Base-by-base conservation (phyloP, 2,797 vertebrate genomes). In the Psittacula echo region DNA sequence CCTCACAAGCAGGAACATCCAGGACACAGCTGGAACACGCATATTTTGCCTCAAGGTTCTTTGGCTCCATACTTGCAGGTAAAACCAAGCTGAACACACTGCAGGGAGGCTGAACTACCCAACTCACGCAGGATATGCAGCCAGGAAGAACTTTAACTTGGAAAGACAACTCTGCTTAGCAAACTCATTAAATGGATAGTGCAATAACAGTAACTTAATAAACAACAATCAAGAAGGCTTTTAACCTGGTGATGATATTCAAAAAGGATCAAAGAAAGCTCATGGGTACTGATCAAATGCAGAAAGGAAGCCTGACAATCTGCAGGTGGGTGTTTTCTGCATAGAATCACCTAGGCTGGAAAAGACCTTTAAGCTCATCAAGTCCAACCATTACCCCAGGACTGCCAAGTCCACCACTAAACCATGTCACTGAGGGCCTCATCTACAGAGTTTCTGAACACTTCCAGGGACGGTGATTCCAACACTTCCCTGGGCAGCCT, bases 81-180 rank as follows among this genome's bases (percentile, higher is more conserved):
- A 42, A 67, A 71, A 8, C 37, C 47, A n/a, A 22, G 26, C 61
- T 67, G 37, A 67, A 64, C 13, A 19, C 29, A 1, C 2, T 42
- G 45, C 48, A 47, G 66, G 51, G 54, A 56, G 17, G 64, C 20
- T 71, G 60, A 51, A 9, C 39, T 15, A 67, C n/a, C 20, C 53
- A 53, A 12, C 14, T 30, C 54, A 37, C 12, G 18, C 7, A 3
- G 53, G 66, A 74, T 30, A 53, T 0, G 0, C 14, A 76, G 15
- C 18, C 76, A 54, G 45, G 13, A 77, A 47, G 26, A 71, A 53
- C 22, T 78, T 65, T 0, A 6, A 65, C 18, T 54, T 17, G 32
- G 29, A 51, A 56, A 47, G 34, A 37, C 0, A 0, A 24, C 23
- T 71, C 29, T 42, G n/a, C 42, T 75, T 45, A 58, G 45, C 42